phyloP scores from a whole-genome alignment of 2,797 vertebrate genomes.

The Agapornis canus region DNA sequence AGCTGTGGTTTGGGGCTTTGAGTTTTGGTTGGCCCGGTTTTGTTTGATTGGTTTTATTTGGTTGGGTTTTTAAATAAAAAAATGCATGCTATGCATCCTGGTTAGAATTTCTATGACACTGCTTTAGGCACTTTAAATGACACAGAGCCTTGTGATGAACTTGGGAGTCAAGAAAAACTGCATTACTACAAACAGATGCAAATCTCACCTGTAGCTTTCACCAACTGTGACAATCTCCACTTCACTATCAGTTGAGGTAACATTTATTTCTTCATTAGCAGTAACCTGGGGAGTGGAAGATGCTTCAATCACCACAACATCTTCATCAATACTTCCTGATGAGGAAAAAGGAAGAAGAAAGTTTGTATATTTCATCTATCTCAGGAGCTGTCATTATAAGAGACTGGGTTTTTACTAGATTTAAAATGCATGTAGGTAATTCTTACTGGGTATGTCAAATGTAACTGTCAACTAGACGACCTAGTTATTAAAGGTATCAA shows the following conservation, averaged over 20 bases:
- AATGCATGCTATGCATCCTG: neutral
- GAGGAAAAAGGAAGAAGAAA: neutral
- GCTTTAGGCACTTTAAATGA: neutral
- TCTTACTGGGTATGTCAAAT: neutral
- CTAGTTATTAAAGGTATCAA: neutral
- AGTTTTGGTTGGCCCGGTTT: neutral
- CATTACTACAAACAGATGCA: neutral
- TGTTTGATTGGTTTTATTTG: neutral
- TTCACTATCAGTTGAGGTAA: slow-evolving; percentile 98
- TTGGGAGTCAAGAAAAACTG: neutral
- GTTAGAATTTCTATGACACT: neutral
- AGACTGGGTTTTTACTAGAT: neutral
- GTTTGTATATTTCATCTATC: neutral
- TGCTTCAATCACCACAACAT: slow-evolving; percentile 97
- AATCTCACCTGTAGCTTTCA: slow-evolving; percentile 91
- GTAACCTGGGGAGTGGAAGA: slow-evolving; percentile 91
- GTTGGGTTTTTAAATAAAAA: neutral
- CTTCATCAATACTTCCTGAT: slow-evolving; percentile 93
- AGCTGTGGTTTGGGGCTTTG: neutral
- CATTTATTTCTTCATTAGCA: slow-evolving; percentile 98
- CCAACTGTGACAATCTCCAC: slow-evolving; percentile 98
- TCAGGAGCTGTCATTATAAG: neutral
- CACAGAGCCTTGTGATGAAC: neutral
- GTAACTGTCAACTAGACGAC: neutral
- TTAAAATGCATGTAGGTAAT: neutral